These are phyloP conservation scores for Koerneria pararmatus DNA, from an alignment of 2,888 invertebrate species.

Conservation along the genomic window DNA sequence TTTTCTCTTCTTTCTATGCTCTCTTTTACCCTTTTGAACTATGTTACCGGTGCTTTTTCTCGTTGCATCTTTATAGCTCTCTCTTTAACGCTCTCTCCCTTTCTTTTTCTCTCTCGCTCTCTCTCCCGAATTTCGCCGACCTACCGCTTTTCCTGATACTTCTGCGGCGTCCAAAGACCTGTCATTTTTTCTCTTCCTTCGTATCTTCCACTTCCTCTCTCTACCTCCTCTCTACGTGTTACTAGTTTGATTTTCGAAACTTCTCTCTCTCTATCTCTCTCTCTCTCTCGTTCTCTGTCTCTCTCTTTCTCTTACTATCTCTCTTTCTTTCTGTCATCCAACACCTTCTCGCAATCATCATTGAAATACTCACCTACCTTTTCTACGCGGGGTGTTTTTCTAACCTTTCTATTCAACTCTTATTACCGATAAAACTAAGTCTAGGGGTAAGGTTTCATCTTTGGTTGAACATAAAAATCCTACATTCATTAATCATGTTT, in stretches of 20 bases:
- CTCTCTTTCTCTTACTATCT: constrained; percentile 3
- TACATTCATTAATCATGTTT: too few relatives aligned
- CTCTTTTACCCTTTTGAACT: neutral
- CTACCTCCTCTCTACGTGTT: neutral
- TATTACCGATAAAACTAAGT: neutral
- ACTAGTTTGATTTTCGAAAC: neutral
- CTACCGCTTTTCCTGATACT: neutral
- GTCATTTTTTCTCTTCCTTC: neutral
- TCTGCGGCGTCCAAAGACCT: neutral
- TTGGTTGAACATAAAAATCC: too few relatives aligned
- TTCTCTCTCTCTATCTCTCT: neutral
- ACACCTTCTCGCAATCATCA: neutral
- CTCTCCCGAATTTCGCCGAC: neutral
- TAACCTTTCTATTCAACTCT: constrained; percentile 1
- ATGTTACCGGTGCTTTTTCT: neutral
- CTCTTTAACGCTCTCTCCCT: neutral
- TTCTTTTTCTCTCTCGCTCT: neutral
- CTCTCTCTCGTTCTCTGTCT: neutral
- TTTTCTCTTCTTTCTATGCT: neutral
- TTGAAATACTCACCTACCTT: too few relatives aligned
- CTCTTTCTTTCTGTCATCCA: neutral
- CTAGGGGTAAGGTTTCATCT: too few relatives aligned
- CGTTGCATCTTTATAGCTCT: constrained; percentile 5
- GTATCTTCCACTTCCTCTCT: neutral
- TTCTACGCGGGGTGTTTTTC: neutral